Evolutionary conservation across 2,888 invertebrate genomes (phyloP).

Genomic region (Drosophila neotestacea): DNA sequence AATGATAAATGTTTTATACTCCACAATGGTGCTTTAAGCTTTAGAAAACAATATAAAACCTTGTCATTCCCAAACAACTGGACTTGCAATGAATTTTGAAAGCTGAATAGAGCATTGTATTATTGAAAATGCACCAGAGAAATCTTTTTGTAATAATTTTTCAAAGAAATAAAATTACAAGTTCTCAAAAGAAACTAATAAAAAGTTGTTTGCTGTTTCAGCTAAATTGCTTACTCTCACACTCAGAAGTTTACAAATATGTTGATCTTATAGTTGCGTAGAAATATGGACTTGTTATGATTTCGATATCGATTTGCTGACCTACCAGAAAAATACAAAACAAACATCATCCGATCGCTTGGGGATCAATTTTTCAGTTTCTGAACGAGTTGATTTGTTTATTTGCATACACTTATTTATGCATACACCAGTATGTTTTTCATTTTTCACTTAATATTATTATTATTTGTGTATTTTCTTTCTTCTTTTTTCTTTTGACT

Average conservation of each 20-base stretch:
- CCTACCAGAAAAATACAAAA: slow-evolving; percentile 21
- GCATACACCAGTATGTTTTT: slow-evolving; percentile 23
- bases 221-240: no score
- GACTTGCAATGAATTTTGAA: no score
- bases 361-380: background rate
- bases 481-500: slow-evolving; percentile 6
- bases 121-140: background rate
- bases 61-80: no score
- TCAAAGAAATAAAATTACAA: no score
- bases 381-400: slow-evolving; percentile 3
- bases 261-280: background rate
- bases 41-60: no score
- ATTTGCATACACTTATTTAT: slow-evolving; percentile 19
- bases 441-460: slow-evolving; percentile 45
- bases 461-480: slow-evolving; percentile 22
- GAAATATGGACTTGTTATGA: background rate
- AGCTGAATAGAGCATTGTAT: no score
- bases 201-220: background rate
- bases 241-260: background rate
- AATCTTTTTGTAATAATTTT: background rate
- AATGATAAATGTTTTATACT: no score
- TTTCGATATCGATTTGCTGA: slow-evolving; percentile 1
- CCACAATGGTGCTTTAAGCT: no score
- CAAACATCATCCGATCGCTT: slow-evolving; percentile 2
- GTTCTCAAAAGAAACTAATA: background rate